Conservation (phyloP, 2,888 invertebrate genomes). For the Drosophila colorata region DNA sequence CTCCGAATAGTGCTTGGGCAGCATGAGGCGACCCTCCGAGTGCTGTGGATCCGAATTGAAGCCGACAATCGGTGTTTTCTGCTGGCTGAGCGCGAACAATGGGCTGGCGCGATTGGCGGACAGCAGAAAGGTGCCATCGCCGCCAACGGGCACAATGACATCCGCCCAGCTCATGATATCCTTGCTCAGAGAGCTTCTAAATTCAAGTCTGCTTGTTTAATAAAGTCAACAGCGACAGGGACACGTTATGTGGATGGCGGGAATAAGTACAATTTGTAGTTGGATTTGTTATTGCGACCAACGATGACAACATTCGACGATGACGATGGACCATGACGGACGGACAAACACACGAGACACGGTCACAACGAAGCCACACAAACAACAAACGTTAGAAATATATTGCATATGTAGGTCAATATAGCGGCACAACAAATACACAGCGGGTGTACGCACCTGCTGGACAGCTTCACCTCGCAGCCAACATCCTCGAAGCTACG, state of each 20-base stretch:
- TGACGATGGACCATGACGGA: constrained; percentile 33
- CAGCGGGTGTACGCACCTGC: constrained; percentile 87
- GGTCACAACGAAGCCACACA: constrained; percentile 38
- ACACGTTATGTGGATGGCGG: constrained; percentile 69
- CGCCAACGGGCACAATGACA: constrained; percentile 94
- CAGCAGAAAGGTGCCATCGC: constrained; percentile 98
- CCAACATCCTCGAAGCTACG: constrained; percentile 89
- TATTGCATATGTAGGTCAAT: constrained; percentile 8
- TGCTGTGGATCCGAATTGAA: constrained; percentile 97
- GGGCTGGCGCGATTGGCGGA: constrained; percentile 89
- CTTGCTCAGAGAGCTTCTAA: constrained; percentile 85
- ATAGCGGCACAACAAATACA: too few species aligned
- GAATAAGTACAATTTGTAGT: constrained; percentile 44
- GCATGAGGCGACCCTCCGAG: constrained; percentile 96
- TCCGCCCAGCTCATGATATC: constrained; percentile 96
- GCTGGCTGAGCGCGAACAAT: constrained; percentile 83
- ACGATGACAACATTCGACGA: constrained; percentile 25
- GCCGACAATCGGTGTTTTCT: constrained; percentile 96
- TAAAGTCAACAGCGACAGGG: constrained; percentile 73
- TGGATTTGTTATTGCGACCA: constrained; percentile 24
- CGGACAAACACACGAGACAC: constrained; percentile 35
- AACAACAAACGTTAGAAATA: constrained; percentile 35
- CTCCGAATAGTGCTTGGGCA: constrained; percentile 93
- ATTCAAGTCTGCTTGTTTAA: constrained; percentile 84
- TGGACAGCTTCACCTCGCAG: constrained; percentile 91